Evolutionary conservation across 1,140 invertebrate genomes (phyloP).

Genomic region (Cyrtorhinus lividipennis): DNA sequence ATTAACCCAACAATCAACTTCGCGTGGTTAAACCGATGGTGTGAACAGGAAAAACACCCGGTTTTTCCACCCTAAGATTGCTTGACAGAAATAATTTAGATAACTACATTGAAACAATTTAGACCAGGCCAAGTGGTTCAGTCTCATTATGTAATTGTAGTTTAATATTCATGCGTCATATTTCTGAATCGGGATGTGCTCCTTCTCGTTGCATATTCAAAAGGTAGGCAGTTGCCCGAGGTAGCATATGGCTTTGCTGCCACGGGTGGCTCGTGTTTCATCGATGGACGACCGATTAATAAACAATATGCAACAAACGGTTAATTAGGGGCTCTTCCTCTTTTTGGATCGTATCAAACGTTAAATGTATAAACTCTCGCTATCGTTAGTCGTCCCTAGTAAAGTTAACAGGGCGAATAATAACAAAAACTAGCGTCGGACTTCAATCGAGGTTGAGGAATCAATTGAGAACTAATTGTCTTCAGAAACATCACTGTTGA

Average conservation of each 20-base stretch:
- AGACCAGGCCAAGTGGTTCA: background rate
- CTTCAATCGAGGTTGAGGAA: no score
- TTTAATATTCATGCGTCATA: background rate
- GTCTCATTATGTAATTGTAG: background rate
- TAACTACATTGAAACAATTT: background rate
- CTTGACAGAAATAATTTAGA: background rate
- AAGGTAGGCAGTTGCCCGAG: background rate
- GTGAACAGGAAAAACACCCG: no score
- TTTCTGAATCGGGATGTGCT: background rate
- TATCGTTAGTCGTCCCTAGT: no score
- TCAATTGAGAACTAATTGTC: no score
- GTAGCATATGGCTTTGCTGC: background rate
- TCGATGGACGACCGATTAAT: background rate
- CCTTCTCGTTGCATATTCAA: background rate
- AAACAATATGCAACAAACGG: background rate
- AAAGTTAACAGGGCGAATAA: no score
- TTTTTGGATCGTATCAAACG: background rate
- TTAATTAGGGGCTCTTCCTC: background rate
- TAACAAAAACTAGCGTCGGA: no score
- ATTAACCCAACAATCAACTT: no score
- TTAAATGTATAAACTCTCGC: no score
- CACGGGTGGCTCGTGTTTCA: background rate
- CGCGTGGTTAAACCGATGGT: no score
- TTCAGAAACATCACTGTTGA: no score
- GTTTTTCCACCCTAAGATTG: no score